These are phyloP conservation scores for Theonella swinhoei DNA, from an alignment of 37 sponge, comb jelly and placozoan genomes.

Conservation along the genomic window DNA sequence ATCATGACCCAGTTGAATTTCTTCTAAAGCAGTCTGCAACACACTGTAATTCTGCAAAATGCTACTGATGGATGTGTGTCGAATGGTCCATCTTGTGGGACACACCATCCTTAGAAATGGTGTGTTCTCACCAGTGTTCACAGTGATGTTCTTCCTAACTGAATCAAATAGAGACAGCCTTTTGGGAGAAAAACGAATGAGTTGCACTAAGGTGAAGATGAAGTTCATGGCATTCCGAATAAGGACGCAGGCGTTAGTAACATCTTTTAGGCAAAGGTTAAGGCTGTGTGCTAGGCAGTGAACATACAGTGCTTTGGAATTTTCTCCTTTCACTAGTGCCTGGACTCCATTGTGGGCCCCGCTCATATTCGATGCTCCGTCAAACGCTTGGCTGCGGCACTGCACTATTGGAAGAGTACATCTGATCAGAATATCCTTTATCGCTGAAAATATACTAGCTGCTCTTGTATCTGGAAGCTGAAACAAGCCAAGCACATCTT, in stretches of 20 bases:
- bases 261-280: slow-evolving; percentile 58
- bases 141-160: not conserved
- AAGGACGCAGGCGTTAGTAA: slow-evolving; percentile 10
- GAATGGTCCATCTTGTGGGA: slow-evolving; percentile 61
- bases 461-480: slow-evolving; percentile 66
- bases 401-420: slow-evolving; percentile 59
- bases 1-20: slow-evolving; percentile 53
- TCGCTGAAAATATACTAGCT: slow-evolving; percentile 42
- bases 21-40: slow-evolving; percentile 33
- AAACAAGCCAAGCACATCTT: slow-evolving; percentile 54
- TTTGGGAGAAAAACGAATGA: slow-evolving; percentile 44
- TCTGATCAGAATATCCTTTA: slow-evolving; percentile 57
- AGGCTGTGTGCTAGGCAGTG: slow-evolving; percentile 64
- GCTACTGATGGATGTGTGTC: slow-evolving; percentile 40
- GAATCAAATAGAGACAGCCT: not conserved
- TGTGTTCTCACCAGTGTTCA: slow-evolving; percentile 25
- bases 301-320: slow-evolving; percentile 5
- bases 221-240: slow-evolving; percentile 47
- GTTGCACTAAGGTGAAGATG: slow-evolving; percentile 33
- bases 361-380: slow-evolving; percentile 67
- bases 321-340: slow-evolving; percentile 1
- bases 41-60: slow-evolving; percentile 47
- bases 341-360: slow-evolving; percentile 31
- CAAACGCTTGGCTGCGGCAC: slow-evolving; percentile 60
- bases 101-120: slow-evolving; percentile 45